phyloP scores from a whole-genome alignment of 2,113 vertebrate genomes.

The Oenanthe oenanthe region DNA sequence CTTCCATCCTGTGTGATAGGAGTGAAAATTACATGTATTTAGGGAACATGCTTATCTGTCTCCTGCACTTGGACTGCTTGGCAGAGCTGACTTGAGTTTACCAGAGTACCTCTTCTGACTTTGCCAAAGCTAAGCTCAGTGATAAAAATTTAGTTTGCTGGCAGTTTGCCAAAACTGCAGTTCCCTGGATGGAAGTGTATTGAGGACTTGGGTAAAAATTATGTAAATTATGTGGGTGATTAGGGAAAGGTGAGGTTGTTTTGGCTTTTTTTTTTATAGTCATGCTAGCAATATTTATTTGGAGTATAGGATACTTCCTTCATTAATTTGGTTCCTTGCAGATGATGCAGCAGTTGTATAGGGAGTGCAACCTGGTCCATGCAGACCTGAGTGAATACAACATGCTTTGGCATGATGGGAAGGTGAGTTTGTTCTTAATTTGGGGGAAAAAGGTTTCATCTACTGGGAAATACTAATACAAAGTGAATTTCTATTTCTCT shows the following conservation, averaged over 20 bases:
- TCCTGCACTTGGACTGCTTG: not conserved
- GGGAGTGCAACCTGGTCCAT: constrained; percentile 91
- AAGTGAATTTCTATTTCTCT: not conserved
- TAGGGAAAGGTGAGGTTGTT: not conserved
- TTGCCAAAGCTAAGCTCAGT: not conserved
- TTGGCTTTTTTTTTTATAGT: not conserved
- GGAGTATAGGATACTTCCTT: not conserved
- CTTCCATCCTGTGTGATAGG: not conserved
- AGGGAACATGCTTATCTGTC: not conserved
- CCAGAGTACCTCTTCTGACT: not conserved
- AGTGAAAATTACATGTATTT: not conserved
- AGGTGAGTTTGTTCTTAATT: constrained; percentile 65
- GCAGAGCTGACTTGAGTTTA: not conserved
- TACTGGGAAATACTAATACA: not conserved
- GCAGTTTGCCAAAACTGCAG: not conserved
- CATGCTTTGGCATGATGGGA: constrained; percentile 92
- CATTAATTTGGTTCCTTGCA: constrained; percentile 47
- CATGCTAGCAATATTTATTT: not conserved
- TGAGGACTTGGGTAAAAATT: not conserved
- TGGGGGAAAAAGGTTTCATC: not conserved
- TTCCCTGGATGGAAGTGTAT: not conserved
- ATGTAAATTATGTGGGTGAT: not conserved
- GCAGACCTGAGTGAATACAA: constrained; percentile 98
- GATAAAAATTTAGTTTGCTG: not conserved
- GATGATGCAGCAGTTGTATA: constrained; percentile 93